These are phyloP conservation scores for Melieria picta DNA, from an alignment of 2,888 invertebrate genomes.

Conservation along the genomic window DNA sequence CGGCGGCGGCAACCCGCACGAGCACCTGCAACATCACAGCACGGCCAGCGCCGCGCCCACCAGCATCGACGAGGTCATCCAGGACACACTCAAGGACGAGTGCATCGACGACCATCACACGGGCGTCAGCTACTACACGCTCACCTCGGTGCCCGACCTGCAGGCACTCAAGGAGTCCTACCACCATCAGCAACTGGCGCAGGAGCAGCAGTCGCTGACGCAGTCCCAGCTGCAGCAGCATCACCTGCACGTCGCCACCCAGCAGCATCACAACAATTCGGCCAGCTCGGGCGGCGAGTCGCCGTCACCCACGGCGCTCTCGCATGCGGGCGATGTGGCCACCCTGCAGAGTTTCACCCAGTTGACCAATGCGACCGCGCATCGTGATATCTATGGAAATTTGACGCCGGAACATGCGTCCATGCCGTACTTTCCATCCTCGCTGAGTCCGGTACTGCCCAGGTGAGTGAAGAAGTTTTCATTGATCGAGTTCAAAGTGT, in stretches of 20 bases:
- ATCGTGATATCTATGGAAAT: slow-evolving; percentile 59
- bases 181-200: slow-evolving; percentile 40
- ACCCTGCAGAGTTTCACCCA: slow-evolving; percentile 64
- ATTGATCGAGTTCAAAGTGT: too few species aligned
- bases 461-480: slow-evolving; percentile 15
- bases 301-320: slow-evolving; percentile 56
- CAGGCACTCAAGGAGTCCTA: slow-evolving; percentile 53
- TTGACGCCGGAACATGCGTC: slow-evolving; percentile 57
- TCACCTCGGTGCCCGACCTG: slow-evolving; percentile 59
- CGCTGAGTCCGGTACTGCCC: slow-evolving; percentile 51
- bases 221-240: slow-evolving; percentile 43
- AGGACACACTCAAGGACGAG: slow-evolving; percentile 66
- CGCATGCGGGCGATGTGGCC: slow-evolving; percentile 51
- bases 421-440: slow-evolving; percentile 53
- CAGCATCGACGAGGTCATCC: slow-evolving; percentile 65
- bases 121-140: slow-evolving; percentile 59
- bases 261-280: slow-evolving; percentile 55
- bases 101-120: slow-evolving; percentile 61
- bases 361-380: slow-evolving; percentile 57
- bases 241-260: slow-evolving; percentile 42
- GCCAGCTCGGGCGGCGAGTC: slow-evolving; percentile 63
- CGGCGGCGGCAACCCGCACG: slow-evolving; percentile 46
- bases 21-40: slow-evolving; percentile 47
- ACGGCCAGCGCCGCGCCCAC: slow-evolving; percentile 43
- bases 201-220: slow-evolving; percentile 46